phyloP scores from a whole-genome alignment of 1,140 invertebrate genomes.

The Drosophila mauritiana region DNA sequence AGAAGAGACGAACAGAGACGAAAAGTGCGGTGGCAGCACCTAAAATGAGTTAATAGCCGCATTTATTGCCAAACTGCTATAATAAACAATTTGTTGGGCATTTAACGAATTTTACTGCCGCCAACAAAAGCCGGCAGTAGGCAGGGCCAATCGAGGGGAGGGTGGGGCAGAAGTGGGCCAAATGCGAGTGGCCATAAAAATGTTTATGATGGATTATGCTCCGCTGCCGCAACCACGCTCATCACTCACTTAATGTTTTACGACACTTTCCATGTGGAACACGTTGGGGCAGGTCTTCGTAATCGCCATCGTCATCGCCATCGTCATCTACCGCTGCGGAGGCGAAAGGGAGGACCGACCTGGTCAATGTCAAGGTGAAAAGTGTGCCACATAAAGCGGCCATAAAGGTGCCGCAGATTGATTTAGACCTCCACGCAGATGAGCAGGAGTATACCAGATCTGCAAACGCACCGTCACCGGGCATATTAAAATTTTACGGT shows the following conservation, averaged over 20 bases:
- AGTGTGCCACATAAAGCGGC: slow-evolving; percentile 73
- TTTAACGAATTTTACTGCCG: slow-evolving; percentile 82
- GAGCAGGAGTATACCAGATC: not conserved
- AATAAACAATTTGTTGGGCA: slow-evolving; percentile 82
- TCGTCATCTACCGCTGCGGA: not conserved
- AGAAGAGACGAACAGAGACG: slow-evolving; percentile 20
- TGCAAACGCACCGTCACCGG: slow-evolving; percentile 15
- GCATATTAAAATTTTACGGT: slow-evolving; percentile 78
- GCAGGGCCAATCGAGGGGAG: not conserved
- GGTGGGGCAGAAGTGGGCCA: slow-evolving; percentile 36
- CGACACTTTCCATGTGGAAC: slow-evolving; percentile 76
- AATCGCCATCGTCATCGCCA: slow-evolving; percentile 5
- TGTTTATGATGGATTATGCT: slow-evolving; percentile 83
- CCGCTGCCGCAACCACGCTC: slow-evolving; percentile 22
- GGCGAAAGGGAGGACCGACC: slow-evolving; percentile 15
- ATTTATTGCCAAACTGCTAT: slow-evolving; percentile 81
- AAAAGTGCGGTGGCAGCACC: slow-evolving; percentile 75
- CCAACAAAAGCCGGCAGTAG: slow-evolving; percentile 44
- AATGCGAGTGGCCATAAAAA: slow-evolving; percentile 78
- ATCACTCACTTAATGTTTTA: slow-evolving; percentile 72
- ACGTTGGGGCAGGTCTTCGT: slow-evolving; percentile 69
- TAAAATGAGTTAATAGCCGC: slow-evolving; percentile 78
- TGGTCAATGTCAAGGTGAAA: slow-evolving; percentile 81
- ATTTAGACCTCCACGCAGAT: slow-evolving; percentile 44
- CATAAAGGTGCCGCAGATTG: slow-evolving; percentile 80